phyloP scores from a whole-genome alignment of 2,888 invertebrate species.

The Phengaris alcon region DNA sequence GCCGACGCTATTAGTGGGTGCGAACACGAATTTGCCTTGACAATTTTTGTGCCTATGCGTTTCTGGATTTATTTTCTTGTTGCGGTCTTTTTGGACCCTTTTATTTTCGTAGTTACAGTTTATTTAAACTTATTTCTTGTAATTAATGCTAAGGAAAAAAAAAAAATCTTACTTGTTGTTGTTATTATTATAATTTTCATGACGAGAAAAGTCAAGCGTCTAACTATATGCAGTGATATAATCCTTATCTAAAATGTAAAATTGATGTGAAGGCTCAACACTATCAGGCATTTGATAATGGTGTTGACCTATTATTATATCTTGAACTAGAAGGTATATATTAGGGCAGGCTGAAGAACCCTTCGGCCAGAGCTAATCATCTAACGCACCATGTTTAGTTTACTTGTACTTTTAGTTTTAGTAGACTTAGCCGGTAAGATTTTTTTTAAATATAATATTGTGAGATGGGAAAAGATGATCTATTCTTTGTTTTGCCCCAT shows the following conservation, averaged over 20 bases:
- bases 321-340: constrained; percentile 63
- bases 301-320: constrained; percentile 60
- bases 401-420: constrained; percentile 44
- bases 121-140: too few relatives aligned
- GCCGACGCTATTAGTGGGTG: too few relatives aligned
- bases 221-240: constrained; percentile 30
- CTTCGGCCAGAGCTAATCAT: constrained; percentile 39
- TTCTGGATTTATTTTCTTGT: too few relatives aligned
- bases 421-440: constrained; percentile 48
- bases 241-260: constrained; percentile 41
- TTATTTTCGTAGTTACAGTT: too few relatives aligned
- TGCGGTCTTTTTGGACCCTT: too few relatives aligned
- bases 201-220: neutral
- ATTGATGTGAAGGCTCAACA: constrained; percentile 62
- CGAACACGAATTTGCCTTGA: too few relatives aligned
- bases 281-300: constrained; percentile 61
- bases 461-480: too few relatives aligned
- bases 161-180: too few relatives aligned
- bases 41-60: too few relatives aligned
- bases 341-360: constrained; percentile 40
- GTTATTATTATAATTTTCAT: too few relatives aligned
- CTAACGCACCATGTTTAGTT: constrained; percentile 48
- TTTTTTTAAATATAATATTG: neutral
- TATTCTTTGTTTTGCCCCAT: too few relatives aligned
- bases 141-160: too few relatives aligned